Base-by-base conservation (phyloP, 1,140 invertebrate species). In the Solenopsis invicta region DNA sequence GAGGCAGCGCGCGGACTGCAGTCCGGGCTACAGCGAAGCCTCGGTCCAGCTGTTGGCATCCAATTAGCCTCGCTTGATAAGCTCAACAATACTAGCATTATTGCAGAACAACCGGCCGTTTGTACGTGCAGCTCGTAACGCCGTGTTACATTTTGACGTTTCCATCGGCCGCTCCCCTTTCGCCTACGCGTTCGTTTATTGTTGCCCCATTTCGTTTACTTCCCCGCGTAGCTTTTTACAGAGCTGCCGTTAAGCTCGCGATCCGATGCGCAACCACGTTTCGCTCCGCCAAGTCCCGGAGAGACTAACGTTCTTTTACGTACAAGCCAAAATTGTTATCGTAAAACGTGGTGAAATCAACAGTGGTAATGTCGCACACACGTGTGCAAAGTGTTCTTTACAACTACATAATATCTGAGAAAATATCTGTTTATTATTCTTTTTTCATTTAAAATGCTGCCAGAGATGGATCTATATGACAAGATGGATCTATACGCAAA, bases 51-150 rank as follows among this genome's bases (percentile, higher is more conserved):
- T 95, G 95, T 95, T 95, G 93, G 93, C 92, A 89, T 95, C 92
- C 94, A 95, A 95, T 95, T 95, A 95, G 94, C 94, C 92, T 94
- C 93, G 91, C 93, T 95, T 95, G 94, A 95, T 95, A 95, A 95
- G 93, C 94, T 95, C 92, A 93, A 95, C 94, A 95, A 95, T 95
- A 94, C 93, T 92, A 90, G 93, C 92, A 93, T 94, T 95, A 95
- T 95, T 95, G 92, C 92, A 92, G 93, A 93, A 95, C 94, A 95
- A 94, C 88, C 92, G 90, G 90, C 90, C 91, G 91, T 91, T 91
- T 93, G 92, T 94, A 91, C 89, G 90, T 90, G 88, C 88, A n/a
- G n/a, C 85, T 87, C 89, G 90, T 92, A 89, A 88, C 89, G 87
- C 89, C 90, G 91, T 69, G 66, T 92, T 93, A 92, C 93, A 91